These are phyloP conservation scores for Scophthalmus maximus DNA, from an alignment of 2,113 vertebrate species.

Conservation along the genomic window DNA sequence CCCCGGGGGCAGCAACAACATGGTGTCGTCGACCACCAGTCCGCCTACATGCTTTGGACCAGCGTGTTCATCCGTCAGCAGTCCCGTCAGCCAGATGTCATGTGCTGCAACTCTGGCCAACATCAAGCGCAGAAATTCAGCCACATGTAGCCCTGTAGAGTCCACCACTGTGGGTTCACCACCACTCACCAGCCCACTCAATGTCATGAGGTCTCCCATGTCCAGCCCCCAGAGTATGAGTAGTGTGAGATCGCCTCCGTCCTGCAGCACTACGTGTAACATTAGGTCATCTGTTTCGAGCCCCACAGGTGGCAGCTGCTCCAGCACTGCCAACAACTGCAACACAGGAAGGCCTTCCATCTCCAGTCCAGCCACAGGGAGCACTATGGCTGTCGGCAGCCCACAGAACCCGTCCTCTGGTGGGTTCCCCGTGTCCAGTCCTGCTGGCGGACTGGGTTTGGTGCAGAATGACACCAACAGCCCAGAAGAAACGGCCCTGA, in stretches of 20 bases:
- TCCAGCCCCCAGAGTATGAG: conserved; percentile 96
- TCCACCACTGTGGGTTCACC: conserved; percentile 92
- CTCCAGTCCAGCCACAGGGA: conserved; percentile 89
- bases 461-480: conserved; percentile 88
- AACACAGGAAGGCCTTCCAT: conserved; percentile 86
- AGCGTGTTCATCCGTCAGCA: conserved; percentile 82
- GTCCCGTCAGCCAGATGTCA: conserved; percentile 87
- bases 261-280: conserved; percentile 86
- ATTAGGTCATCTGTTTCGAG: conserved; percentile 93
- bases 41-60: conserved; percentile 87
- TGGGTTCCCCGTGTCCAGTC: conserved; percentile 92
- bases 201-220: conserved; percentile 95
- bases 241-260: conserved; percentile 92
- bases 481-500: conserved; percentile 81
- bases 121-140: conserved; percentile 87
- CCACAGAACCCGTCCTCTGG: conserved; percentile 80
- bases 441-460: conserved; percentile 85
- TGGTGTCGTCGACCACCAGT: conserved; percentile 92
- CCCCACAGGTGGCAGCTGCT: conserved; percentile 83
- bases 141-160: conserved; percentile 91
- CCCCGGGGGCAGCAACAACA: conserved; percentile 85
- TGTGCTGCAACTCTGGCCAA: conserved; percentile 84
- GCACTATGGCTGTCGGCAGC: conserved; percentile 80
- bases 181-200: conserved; percentile 92
- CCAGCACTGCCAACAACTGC: conserved; percentile 75